These are phyloP conservation scores for Megalurothrips usitatus DNA, from an alignment of 2,888 invertebrate genomes.

Conservation along the genomic window DNA sequence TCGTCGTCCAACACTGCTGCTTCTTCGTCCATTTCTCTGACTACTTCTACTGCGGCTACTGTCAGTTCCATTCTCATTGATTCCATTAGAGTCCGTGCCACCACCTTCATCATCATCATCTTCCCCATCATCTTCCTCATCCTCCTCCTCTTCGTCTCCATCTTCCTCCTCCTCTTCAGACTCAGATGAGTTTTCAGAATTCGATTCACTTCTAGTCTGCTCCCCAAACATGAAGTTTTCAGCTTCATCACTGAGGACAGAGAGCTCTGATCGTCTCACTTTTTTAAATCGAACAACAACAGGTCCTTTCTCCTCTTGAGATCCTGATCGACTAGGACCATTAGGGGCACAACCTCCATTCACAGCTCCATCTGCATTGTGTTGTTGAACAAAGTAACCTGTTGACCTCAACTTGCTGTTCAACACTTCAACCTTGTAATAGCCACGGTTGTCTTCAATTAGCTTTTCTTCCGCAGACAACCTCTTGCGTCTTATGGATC, in stretches of 20 bases:
- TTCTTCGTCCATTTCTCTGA: not conserved
- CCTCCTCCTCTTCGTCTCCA: conserved; percentile 28
- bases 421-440: conserved; percentile 68
- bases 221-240: conserved; percentile 77
- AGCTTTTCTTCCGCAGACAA: conserved; percentile 53
- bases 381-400: conserved; percentile 36
- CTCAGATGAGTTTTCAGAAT: not conserved
- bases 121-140: conserved; percentile 32
- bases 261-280: conserved; percentile 56
- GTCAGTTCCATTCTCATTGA: conserved; percentile 7
- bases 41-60: conserved; percentile 8
- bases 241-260: conserved; percentile 69
- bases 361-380: conserved; percentile 28
- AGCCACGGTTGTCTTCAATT: conserved; percentile 55
- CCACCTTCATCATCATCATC: conserved; percentile 34
- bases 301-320: conserved; percentile 44
- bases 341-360: conserved; percentile 30
- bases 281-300: conserved; percentile 72
- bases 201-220: conserved; percentile 54
- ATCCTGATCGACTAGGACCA: conserved; percentile 30
- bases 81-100: not conserved
- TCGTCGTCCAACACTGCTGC: not conserved
- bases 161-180: conserved; percentile 18
- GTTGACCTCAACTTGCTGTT: conserved; percentile 63
- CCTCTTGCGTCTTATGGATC: conserved; percentile 41